Conservation (phyloP, 2,113 vertebrate species). For the Proterorhinus semilunaris region DNA sequence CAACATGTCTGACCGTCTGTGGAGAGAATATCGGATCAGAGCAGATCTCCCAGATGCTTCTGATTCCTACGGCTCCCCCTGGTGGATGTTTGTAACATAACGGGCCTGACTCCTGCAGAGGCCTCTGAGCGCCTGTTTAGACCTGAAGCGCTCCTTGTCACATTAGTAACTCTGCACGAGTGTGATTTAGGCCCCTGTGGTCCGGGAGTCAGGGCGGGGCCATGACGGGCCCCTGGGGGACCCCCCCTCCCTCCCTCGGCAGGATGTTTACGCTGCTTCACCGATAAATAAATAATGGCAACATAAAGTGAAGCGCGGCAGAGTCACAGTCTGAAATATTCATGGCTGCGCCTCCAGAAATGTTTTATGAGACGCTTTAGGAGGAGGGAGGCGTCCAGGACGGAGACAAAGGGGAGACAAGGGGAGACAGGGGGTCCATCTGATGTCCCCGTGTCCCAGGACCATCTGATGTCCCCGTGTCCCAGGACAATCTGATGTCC, state of each 20-base stretch:
- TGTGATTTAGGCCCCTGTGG: not conserved
- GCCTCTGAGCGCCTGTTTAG: too few relatives aligned
- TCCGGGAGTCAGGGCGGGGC: not conserved
- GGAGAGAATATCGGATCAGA: too few relatives aligned
- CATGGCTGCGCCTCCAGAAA: slow-evolving; percentile 54
- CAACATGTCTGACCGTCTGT: too few relatives aligned
- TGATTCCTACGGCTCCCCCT: too few relatives aligned
- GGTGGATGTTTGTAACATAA: too few relatives aligned
- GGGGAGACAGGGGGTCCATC: not conserved
- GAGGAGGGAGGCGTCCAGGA: slow-evolving; percentile 14
- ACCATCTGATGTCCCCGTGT: too few relatives aligned
- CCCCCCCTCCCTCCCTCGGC: slow-evolving; percentile 35
- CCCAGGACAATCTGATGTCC: too few relatives aligned
- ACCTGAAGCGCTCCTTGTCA: too few relatives aligned
- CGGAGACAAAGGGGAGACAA: not conserved
- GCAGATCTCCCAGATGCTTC: too few relatives aligned
- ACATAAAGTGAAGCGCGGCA: slow-evolving; percentile 55
- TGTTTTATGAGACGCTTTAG: slow-evolving; percentile 35
- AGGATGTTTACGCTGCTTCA: slow-evolving; percentile 52
- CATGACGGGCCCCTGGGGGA: not conserved
- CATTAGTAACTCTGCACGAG: not conserved
- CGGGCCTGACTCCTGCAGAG: too few relatives aligned
- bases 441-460: too few relatives aligned
- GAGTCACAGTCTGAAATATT: slow-evolving; percentile 68
- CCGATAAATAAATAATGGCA: slow-evolving; percentile 76